Conservation (phyloP, 35 echinoderm and acorn worm genomes). For the Ophioderma brevispina region DNA sequence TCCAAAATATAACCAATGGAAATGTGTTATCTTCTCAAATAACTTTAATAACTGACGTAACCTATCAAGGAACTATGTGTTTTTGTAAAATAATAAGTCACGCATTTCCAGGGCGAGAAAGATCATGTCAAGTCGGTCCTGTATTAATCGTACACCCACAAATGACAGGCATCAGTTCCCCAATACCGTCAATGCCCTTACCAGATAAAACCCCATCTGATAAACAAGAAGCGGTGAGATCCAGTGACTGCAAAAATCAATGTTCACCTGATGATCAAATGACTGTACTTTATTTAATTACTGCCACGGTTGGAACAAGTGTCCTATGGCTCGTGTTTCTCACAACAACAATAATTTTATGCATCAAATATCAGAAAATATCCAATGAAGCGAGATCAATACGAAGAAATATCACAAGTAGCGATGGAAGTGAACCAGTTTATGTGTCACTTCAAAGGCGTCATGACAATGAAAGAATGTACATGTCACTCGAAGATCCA, state of each 20-base stretch:
- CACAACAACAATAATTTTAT: not conserved
- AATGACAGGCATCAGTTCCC: too few relatives aligned
- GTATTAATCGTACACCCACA: not conserved
- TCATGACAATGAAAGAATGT: not conserved
- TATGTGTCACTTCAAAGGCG: not conserved
- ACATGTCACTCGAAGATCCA: not conserved
- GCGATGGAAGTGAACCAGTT: not conserved
- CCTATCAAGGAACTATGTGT: not conserved
- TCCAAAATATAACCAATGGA: not conserved
- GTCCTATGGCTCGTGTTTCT: not conserved
- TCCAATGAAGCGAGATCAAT: not conserved
- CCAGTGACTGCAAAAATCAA: not conserved
- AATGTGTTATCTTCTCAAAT: not conserved
- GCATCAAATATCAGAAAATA: not conserved
- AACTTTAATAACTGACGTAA: not conserved
- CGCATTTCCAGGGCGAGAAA: not conserved
- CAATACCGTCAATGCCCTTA: too few relatives aligned
- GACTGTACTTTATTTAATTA: not conserved
- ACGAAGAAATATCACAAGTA: not conserved
- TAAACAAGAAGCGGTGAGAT: not conserved
- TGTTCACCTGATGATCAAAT: not conserved
- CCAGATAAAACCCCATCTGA: too few relatives aligned
- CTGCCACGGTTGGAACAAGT: not conserved
- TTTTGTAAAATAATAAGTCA: not conserved
- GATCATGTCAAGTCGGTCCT: not conserved